Base-by-base conservation (phyloP, 53 echinoderm and acorn worm genomes). In the Paracentrotus lividus region DNA sequence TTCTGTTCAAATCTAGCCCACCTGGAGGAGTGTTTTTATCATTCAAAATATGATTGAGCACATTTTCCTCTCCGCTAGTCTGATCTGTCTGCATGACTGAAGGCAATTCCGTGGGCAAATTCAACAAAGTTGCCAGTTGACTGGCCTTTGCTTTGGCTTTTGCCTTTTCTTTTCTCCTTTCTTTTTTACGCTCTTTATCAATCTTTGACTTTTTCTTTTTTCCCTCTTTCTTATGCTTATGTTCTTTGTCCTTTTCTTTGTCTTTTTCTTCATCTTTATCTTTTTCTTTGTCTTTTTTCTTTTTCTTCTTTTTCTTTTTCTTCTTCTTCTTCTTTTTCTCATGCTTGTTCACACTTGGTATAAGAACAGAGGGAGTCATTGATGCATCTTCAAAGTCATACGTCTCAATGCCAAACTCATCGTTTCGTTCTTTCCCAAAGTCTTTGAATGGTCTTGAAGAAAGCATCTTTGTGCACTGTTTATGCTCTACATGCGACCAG, bases 231-330 rank as follows among this genome's bases (percentile, higher is more conserved):
- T 94, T 96, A 59, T 93, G 93, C n/a, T n/a, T n/a, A n/a, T n/a
- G n/a, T n/a, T n/a, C n/a, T n/a, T 94, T 94, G 40, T 94, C 93
- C 9, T 93, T 93, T 53, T 95, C 89, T n/a, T 38, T 68, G 49
- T 94, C 89, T 57, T 93, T 88, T 15, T 94, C 92, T 47, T 94
- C 69, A 24, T 94, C 88, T 61, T 88, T 94, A 38, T 89, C 84
- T 44, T 94, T 93, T 59, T 96, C 96, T 59, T 54, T 88, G 1
- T 90, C 77, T 38, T 94, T 95, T 49, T 97, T 94, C 56, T 96
- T 96, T 54, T 94, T 94, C 75, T 95, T 95, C 57, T 97, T 97
- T 68, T 92, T 93, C 59, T 95, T 95, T 81, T 97, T 97, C 78
- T 95, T 93, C 88, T 93, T 93, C 44, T 94, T 97, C 88, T 94